Evolutionary conservation across 2,113 vertebrate genomes (phyloP), one percentile per base, ranked within the genome.

Genomic region (Poeciliopsis retropinna): DNA sequence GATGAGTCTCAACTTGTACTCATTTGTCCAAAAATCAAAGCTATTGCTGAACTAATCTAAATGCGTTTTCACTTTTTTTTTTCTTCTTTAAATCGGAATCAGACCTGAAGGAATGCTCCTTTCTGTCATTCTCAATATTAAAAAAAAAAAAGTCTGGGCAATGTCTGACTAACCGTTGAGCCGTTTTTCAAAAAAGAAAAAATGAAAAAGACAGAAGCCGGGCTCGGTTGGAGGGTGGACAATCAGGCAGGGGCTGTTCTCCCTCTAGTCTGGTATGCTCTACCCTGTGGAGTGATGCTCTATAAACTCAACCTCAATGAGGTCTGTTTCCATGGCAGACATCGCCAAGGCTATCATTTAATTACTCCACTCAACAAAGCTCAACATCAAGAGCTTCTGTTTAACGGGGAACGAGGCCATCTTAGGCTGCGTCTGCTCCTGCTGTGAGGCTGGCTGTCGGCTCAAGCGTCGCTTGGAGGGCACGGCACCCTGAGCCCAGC

Each of bases 301-400:
- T 79, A 75, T 78, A 84, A 90, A 89, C 80, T 37, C 22, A 54
- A 86, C 76, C 83, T 85, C 75, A 85, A 83, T 64, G 28, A 76
- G 73, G 62, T 81, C 78, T 2, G 83, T 92, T 88, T 86, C 85
- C 82, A 84, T 73, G 82, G 78, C 75, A 84, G 83, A 87, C 67
- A 17, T 69, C 32, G 60, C 78, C 73, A 41, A 19, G 67, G 70
- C 86, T 67, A 83, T 92, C 81, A 73, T 88, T 87, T 85, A 82
- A 92, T 93, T 89, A 89, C 89, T 62, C 70, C 3, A 17, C 79
- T 88, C 76, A 90, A 90, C 91, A 90, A 90, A 91, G 89, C 70
- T 61, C 74, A 71, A 85, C 80, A 88, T 89, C 84, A 85, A 88
- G 67, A 67, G 80, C 70, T 67, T 80, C 67, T 61, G 78, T 85